These are phyloP conservation scores for Strongylocentrotus purpuratus DNA, from an alignment of 35 echinoderm and acorn worm species.

Conservation along the genomic window DNA sequence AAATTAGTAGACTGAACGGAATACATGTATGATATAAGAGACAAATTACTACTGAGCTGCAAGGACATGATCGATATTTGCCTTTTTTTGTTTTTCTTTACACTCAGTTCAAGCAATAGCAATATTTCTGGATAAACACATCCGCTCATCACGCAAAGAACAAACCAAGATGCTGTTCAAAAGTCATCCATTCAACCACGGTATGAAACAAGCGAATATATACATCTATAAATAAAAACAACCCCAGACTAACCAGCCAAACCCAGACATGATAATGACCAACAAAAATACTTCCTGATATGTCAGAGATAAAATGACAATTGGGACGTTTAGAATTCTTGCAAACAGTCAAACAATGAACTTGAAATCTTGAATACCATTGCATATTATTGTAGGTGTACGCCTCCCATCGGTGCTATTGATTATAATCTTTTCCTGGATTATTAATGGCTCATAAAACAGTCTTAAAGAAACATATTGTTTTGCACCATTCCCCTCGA, in stretches of 20 bases:
- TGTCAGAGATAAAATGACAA: neutral
- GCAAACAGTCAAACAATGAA: neutral
- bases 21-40: no score
- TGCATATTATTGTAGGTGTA: conserved; percentile 18
- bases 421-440: neutral
- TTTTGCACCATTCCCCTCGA: neutral
- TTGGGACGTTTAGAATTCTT: neutral
- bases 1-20: no score
- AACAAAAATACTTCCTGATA: neutral
- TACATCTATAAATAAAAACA: neutral
- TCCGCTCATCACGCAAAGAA: neutral
- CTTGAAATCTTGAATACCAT: neutral
- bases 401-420: neutral
- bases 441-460: neutral
- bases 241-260: neutral
- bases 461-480: neutral
- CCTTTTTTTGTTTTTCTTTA: no score
- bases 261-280: neutral
- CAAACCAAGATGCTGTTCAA: neutral
- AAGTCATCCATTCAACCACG: no score
- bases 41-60: no score
- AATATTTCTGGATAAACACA: no score
- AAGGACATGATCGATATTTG: no score
- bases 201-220: no score
- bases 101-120: no score